Conservation (phyloP, 2,113 vertebrate species). For the Balaenoptera acutorostrata region DNA sequence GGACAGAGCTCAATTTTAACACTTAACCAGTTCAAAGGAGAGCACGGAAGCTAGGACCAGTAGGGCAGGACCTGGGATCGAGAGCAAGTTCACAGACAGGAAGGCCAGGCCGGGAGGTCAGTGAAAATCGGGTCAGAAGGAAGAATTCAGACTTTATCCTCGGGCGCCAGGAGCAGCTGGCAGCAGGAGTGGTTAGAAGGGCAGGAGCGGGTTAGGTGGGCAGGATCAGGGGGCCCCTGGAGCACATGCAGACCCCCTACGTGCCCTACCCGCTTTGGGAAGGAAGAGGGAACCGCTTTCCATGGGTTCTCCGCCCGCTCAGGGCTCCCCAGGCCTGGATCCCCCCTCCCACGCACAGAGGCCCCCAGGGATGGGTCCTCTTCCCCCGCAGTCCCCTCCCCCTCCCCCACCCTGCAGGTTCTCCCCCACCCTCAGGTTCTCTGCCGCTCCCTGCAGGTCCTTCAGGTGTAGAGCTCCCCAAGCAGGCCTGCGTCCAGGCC, state of each 20-base stretch:
- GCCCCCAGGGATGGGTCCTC: background rate
- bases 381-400: background rate
- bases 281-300: background rate
- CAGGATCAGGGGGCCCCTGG: background rate
- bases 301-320: fast-evolving
- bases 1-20: background rate
- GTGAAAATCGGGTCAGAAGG: background rate
- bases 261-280: background rate
- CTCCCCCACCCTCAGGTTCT: background rate
- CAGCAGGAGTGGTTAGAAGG: background rate
- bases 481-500: background rate
- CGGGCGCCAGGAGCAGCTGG: background rate
- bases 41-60: background rate
- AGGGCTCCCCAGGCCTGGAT: no score
- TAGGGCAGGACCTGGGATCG: background rate
- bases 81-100: background rate
- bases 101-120: background rate
- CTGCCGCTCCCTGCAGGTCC: background rate
- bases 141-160: background rate
- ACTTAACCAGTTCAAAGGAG: background rate
- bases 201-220: background rate
- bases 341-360: background rate
- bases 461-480: background rate
- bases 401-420: background rate
- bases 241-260: fast-evolving